These are phyloP conservation scores for Myocastor coypus DNA, from an alignment of 2,113 vertebrate genomes.

Conservation along the genomic window DNA sequence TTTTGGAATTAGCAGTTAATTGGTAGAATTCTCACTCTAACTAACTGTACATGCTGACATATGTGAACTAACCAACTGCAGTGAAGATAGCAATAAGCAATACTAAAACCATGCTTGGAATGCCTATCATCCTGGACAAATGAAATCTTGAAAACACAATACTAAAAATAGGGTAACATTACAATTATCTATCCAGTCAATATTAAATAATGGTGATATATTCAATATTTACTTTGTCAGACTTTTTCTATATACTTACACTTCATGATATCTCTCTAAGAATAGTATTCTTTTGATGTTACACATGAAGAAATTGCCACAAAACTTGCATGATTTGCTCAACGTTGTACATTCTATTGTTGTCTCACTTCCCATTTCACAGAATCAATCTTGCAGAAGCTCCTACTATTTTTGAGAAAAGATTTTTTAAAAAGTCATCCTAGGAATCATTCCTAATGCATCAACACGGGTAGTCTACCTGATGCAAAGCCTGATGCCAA, in stretches of 20 bases:
- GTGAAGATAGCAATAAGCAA: no score
- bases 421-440: background rate
- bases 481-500: background rate
- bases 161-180: background rate
- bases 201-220: background rate
- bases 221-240: background rate
- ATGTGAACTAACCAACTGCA: no score
- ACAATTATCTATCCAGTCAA: background rate
- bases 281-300: background rate
- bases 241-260: background rate
- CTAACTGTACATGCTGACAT: no score
- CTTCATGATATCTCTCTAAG: slow-evolving; percentile 21
- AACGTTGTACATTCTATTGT: background rate
- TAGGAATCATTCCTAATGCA: background rate
- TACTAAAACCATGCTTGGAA: no score
- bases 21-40: no score
- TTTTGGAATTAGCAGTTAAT: no score
- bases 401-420: background rate
- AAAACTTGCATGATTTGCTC: background rate
- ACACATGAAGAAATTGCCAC: slow-evolving; percentile 25
- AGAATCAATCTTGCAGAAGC: background rate
- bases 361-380: background rate
- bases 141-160: slow-evolving; percentile 31
- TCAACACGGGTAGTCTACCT: background rate
- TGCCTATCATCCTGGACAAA: no score